These are phyloP conservation scores for Conomelus anceps DNA, from an alignment of 2,888 invertebrate species.

Conservation along the genomic window DNA sequence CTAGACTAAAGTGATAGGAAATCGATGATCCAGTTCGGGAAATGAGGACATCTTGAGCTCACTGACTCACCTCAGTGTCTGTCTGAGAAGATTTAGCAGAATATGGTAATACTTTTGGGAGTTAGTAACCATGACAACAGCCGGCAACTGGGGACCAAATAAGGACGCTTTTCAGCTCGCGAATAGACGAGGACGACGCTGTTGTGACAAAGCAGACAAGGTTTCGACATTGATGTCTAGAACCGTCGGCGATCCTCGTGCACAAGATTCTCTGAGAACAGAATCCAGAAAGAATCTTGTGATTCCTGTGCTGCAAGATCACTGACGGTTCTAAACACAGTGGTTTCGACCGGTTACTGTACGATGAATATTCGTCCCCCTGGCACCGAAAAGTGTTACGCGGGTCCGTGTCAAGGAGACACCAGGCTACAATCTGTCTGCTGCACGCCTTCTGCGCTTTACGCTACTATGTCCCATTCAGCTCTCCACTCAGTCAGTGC, in stretches of 20 bases:
- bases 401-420: background rate
- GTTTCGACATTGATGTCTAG: too few relatives aligned
- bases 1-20: background rate
- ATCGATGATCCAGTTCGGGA: background rate
- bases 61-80: background rate
- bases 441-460: background rate
- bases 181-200: too few relatives aligned
- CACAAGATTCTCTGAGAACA: too few relatives aligned
- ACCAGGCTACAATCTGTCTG: background rate
- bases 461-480: background rate
- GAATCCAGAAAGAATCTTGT: too few relatives aligned
- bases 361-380: background rate
- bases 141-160: background rate
- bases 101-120: background rate
- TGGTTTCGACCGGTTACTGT: background rate
- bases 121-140: background rate
- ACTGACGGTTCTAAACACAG: too few relatives aligned
- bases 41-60: background rate
- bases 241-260: too few relatives aligned
- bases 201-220: background rate
- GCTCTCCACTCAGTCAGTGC: background rate
- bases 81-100: background rate
- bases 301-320: too few relatives aligned
- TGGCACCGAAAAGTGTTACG: background rate
- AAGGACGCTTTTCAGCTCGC: too few relatives aligned